A percentile compares a stretch with the other conserved stretches of the same genome.
phyloP scores from a whole-genome alignment of 92 coral and sea anemone species.

The Scolanthus callimorphus region DNA sequence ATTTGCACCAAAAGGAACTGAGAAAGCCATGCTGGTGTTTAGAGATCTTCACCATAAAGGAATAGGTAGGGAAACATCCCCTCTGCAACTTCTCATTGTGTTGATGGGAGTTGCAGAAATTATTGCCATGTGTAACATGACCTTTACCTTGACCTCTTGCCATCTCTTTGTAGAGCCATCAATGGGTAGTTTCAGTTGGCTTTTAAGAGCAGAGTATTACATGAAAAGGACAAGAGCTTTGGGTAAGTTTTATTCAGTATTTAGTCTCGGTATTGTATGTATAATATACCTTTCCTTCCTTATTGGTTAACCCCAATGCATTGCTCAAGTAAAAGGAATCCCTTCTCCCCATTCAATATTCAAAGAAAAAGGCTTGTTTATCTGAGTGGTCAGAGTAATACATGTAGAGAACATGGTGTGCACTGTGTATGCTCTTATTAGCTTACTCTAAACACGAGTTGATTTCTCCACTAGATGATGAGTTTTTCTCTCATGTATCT shows the following conservation, averaged over 20 bases:
- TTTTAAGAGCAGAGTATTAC: conserved; percentile 51
- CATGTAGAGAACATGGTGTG: too few relatives aligned
- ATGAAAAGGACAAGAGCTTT: not conserved
- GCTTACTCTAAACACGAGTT: too few relatives aligned
- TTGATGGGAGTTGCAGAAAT: too few relatives aligned
- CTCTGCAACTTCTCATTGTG: too few relatives aligned
- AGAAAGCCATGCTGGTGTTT: conserved; percentile 36
- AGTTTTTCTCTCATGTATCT: too few relatives aligned
- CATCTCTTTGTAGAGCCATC: conserved; percentile 37
- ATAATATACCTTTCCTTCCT: not conserved
- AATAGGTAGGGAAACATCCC: conserved; percentile 36
- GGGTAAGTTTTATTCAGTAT: conserved; percentile 5
- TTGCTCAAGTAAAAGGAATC: too few relatives aligned
- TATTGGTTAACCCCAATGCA: not conserved
- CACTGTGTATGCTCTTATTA: too few relatives aligned
- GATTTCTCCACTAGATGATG: too few relatives aligned
- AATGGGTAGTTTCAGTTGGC: conserved; percentile 44
- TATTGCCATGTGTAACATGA: too few relatives aligned
- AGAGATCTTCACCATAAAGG: conserved; percentile 64
- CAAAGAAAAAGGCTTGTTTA: too few relatives aligned
- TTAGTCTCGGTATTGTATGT: not conserved
- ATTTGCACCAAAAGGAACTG: conserved; percentile 26
- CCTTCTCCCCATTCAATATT: too few relatives aligned
- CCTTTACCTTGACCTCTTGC: not conserved
- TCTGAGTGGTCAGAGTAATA: too few relatives aligned